These are phyloP conservation scores for Pandion haliaetus DNA, from an alignment of 2,113 vertebrate species.

Conservation along the genomic window DNA sequence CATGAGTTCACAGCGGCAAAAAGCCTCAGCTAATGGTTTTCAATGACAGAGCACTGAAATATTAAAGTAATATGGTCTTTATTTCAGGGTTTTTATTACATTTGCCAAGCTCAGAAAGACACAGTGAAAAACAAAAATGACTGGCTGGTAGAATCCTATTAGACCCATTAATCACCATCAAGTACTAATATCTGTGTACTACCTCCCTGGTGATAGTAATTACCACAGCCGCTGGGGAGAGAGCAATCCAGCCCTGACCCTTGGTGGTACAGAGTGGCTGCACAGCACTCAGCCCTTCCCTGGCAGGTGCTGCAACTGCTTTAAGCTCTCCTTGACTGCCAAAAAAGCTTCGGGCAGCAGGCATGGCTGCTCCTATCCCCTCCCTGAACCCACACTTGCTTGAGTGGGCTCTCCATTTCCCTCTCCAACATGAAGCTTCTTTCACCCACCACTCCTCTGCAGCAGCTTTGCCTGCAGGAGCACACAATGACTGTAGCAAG, in stretches of 20 bases:
- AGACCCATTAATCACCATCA: not conserved
- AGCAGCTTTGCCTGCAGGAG: not conserved
- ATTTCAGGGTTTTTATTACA: not conserved
- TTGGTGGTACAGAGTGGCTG: rapidly evolving
- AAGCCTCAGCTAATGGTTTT: not conserved
- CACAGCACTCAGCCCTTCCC: not conserved
- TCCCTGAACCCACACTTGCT: not conserved
- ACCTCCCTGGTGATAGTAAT: not conserved
- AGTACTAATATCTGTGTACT: not conserved
- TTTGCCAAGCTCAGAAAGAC: not conserved
- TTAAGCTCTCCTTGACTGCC: not conserved
- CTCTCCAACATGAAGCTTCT: not conserved
- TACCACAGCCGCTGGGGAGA: not conserved
- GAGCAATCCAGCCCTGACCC: not conserved
- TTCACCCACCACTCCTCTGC: not conserved
- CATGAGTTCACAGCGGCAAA: rapidly evolving
- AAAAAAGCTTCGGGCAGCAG: not conserved
- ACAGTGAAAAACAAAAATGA: not conserved
- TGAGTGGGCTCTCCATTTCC: rapidly evolving
- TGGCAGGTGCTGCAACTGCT: not conserved
- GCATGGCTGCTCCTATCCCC: not conserved
- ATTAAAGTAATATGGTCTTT: not conserved
- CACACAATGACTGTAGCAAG: rapidly evolving
- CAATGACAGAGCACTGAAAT: not conserved
- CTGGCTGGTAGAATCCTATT: not conserved